A percentile compares a stretch with the other conserved stretches of the same genome.
phyloP scores from a whole-genome alignment of 2,888 invertebrate genomes.

The Nomada ruficornis region DNA sequence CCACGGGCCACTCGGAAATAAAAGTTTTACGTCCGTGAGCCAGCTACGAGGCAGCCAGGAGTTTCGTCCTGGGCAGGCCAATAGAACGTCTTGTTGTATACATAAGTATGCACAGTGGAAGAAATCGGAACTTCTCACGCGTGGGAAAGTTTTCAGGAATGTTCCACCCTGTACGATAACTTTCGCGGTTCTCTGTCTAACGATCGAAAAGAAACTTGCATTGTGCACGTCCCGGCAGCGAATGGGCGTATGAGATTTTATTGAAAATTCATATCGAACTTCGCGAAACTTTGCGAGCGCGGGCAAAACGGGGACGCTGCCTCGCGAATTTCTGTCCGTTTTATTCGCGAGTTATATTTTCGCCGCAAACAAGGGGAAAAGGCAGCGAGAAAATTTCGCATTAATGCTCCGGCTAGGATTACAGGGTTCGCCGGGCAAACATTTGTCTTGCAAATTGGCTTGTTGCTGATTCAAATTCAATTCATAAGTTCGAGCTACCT shows the following conservation, averaged over 20 bases:
- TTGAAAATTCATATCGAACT: slow-evolving; percentile 16
- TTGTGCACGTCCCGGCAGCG: background rate
- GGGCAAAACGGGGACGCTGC: too few relatives aligned
- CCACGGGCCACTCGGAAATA: slow-evolving; percentile 6
- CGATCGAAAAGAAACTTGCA: background rate
- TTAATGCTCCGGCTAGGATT: slow-evolving; percentile 5
- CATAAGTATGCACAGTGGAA: background rate
- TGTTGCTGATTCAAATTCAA: slow-evolving; percentile 47
- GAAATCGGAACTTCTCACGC: slow-evolving; percentile 3
- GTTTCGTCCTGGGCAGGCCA: background rate
- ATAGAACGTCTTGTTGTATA: background rate
- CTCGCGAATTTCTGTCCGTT: background rate
- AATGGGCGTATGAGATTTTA: background rate
- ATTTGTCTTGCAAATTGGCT: slow-evolving; percentile 52
- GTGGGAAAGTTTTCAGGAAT: background rate
- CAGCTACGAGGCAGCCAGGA: background rate
- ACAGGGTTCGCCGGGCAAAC: slow-evolving; percentile 19
- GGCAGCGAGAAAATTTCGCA: background rate
- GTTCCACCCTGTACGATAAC: background rate
- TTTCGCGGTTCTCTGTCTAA: background rate
- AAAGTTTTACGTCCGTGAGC: slow-evolving; percentile 12
- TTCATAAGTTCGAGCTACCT: slow-evolving; percentile 28
- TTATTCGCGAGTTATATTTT: background rate
- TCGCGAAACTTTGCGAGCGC: background rate
- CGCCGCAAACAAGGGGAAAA: background rate